Evolutionary conservation across 2,888 invertebrate species (phyloP).

Genomic region (Sesamia inferens): DNA sequence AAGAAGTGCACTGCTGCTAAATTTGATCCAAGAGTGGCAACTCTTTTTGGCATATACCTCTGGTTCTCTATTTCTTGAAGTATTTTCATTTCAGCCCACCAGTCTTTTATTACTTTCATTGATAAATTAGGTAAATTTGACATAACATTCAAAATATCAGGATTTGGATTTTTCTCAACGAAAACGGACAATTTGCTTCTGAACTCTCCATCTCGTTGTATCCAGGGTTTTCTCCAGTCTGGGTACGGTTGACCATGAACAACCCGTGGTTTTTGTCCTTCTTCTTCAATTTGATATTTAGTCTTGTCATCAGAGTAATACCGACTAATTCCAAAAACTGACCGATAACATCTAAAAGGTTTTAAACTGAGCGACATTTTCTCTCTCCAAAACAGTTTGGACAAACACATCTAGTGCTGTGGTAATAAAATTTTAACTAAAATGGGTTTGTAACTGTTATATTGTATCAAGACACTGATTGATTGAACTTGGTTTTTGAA

Average conservation of each 20-base stretch:
- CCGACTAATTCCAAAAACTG: slow-evolving; percentile 69
- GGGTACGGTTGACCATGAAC: slow-evolving; percentile 86
- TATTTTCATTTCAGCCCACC: slow-evolving; percentile 89
- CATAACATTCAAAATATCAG: slow-evolving; percentile 81
- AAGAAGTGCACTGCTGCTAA: slow-evolving; percentile 97
- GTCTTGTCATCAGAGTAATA: slow-evolving; percentile 81
- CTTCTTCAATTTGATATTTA: slow-evolving; percentile 82
- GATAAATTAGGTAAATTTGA: slow-evolving; percentile 89
- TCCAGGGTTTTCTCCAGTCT: slow-evolving; percentile 91
- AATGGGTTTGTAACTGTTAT: background rate
- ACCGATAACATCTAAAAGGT: slow-evolving; percentile 61
- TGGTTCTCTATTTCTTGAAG: slow-evolving; percentile 90
- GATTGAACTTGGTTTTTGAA: no score
- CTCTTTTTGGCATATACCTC: slow-evolving; percentile 90
- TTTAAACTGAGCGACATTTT: slow-evolving; percentile 75
- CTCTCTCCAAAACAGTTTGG: background rate
- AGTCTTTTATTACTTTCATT: slow-evolving; percentile 85
- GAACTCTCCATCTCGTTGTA: slow-evolving; percentile 90
- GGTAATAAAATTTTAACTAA: background rate
- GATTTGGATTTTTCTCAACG: slow-evolving; percentile 81
- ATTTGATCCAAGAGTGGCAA: slow-evolving; percentile 93
- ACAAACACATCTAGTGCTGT: background rate
- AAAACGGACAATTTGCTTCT: slow-evolving; percentile 90
- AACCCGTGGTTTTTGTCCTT: slow-evolving; percentile 74
- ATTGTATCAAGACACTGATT: no score